These are phyloP conservation scores for Acrossocheilus wenchowensis DNA, from an alignment of 2,797 vertebrate genomes.

Conservation along the genomic window DNA sequence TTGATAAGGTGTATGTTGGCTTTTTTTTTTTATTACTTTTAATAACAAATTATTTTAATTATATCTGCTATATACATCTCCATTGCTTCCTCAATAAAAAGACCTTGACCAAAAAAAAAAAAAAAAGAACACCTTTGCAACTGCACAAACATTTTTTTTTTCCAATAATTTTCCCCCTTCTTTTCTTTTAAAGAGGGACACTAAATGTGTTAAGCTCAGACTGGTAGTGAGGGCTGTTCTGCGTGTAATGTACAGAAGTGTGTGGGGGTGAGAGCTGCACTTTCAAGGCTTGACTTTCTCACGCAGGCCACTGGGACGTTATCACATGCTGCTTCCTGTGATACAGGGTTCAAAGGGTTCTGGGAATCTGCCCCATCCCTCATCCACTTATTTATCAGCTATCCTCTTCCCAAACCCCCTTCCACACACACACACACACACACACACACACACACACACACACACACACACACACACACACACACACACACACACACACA, in stretches of 20 bases:
- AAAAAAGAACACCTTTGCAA: neutral
- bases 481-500: too few relatives aligned
- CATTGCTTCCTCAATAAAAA: neutral
- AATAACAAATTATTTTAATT: neutral
- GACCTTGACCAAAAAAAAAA: neutral
- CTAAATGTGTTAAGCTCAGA: constrained; percentile 14
- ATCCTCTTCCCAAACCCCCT: constrained; percentile 49
- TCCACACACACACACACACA: constrained; percentile 23
- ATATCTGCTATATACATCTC: neutral
- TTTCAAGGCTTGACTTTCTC: constrained; percentile 65
- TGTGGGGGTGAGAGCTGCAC: constrained; percentile 35
- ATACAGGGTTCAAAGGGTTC: constrained; percentile 74
- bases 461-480: constrained; percentile 22
- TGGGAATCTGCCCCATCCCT: constrained; percentile 70
- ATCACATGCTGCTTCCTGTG: constrained; percentile 74
- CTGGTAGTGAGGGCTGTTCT: constrained; percentile 15
- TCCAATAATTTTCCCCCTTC: neutral
- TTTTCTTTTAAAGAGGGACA: neutral
- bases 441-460: too few relatives aligned
- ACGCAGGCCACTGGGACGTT: constrained; percentile 75
- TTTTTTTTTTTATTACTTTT: neutral
- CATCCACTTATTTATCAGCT: constrained; percentile 74
- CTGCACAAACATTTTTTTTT: neutral
- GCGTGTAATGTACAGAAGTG: constrained; percentile 14
- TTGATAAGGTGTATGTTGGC: neutral